Conservation (phyloP, 2,113 vertebrate species). For the Casuarius casuarius region DNA sequence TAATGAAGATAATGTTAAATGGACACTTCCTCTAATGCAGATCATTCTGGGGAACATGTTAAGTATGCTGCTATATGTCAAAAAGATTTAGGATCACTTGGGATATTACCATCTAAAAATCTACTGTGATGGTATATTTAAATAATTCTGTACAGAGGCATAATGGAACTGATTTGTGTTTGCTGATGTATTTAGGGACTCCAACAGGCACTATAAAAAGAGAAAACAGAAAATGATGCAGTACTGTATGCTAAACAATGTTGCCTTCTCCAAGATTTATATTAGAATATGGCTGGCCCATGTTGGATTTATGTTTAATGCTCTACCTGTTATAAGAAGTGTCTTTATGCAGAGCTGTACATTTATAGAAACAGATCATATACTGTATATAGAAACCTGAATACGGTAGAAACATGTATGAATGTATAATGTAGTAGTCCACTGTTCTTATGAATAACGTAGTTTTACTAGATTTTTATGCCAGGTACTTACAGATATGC, state of each 20-base stretch:
- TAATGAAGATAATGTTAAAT: constrained; percentile 44
- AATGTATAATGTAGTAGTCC: constrained; percentile 71
- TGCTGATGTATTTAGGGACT: background rate
- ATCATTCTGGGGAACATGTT: constrained; percentile 23
- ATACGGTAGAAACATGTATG: constrained; percentile 66
- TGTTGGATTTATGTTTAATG: constrained; percentile 75
- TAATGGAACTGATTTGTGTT: constrained; percentile 1
- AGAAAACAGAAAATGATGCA: background rate
- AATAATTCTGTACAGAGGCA: constrained; percentile 43
- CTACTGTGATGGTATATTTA: constrained; percentile 48
- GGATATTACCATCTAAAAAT: constrained; percentile 15
- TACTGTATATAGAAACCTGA: constrained; percentile 74
- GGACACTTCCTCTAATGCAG: constrained; percentile 39
- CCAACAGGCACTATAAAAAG: constrained; percentile 36
- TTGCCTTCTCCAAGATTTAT: constrained; percentile 64
- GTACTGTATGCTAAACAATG: constrained; percentile 47
- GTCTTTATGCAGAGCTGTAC: constrained; percentile 75
- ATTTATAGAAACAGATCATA: constrained; percentile 78
- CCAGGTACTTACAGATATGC: constrained; percentile 77
- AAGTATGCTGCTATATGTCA: constrained; percentile 70
- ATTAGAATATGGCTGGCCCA: constrained; percentile 84
- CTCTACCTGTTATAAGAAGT: constrained; percentile 67
- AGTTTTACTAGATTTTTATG: constrained; percentile 60
- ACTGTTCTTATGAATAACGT: constrained; percentile 64
- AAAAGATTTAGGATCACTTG: background rate